These are phyloP conservation scores for Anguilla marmorata DNA, from an alignment of 2,797 vertebrate genomes.

Conservation along the genomic window DNA sequence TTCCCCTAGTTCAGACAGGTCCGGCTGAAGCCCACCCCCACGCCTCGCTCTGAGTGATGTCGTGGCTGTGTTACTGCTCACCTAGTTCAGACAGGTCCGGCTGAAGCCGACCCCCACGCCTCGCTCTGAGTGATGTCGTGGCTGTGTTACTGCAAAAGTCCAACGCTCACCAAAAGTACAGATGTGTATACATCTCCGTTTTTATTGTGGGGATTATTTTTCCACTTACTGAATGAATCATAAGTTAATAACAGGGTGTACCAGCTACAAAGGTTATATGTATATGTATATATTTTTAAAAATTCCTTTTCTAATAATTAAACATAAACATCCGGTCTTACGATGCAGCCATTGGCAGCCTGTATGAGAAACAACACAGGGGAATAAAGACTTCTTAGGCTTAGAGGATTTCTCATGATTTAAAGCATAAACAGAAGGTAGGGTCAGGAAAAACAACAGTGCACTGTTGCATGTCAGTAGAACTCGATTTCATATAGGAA, in stretches of 20 bases:
- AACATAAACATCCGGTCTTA: no score
- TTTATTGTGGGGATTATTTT: not conserved
- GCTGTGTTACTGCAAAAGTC: not conserved
- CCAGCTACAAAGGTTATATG: not conserved
- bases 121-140: not conserved
- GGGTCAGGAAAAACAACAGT: not conserved
- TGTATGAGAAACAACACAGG: not conserved
- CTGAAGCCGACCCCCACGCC: not conserved
- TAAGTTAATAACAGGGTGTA: not conserved
- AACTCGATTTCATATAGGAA: not conserved
- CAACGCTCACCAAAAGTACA: not conserved
- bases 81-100: slow-evolving; percentile 9
- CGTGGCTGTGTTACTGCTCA: not conserved
- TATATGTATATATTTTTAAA: no score
- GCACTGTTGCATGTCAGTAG: not conserved
- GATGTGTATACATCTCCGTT: not conserved
- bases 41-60: not conserved
- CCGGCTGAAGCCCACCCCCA: not conserved
- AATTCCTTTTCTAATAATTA: no score
- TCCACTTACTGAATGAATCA: not conserved
- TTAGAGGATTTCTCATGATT: not conserved
- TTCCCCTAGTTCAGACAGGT: slow-evolving; percentile 20
- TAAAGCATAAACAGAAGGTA: not conserved
- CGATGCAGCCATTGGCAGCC: not conserved
- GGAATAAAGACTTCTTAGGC: not conserved